phyloP scores from a whole-genome alignment of 2,797 vertebrate species.

The Microctenopoma lineatum region DNA sequence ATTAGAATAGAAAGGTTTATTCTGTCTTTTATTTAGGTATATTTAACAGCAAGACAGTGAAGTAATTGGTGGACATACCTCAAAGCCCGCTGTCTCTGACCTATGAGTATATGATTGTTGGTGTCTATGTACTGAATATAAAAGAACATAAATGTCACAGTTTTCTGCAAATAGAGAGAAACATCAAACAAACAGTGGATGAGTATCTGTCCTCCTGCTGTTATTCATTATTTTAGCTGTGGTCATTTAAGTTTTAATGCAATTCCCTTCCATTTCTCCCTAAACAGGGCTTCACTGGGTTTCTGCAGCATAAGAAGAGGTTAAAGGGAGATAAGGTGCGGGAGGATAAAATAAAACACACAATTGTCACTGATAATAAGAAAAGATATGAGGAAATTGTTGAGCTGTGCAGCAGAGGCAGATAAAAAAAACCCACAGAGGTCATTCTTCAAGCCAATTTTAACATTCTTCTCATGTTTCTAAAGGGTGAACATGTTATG shows the following conservation, averaged over 20 bases:
- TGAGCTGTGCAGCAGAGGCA: constrained; percentile 20
- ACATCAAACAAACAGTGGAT: constrained; percentile 26
- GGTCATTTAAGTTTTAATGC: constrained; percentile 32
- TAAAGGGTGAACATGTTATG: not conserved
- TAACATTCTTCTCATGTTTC: not conserved
- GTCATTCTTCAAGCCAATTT: not conserved
- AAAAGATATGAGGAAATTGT: constrained; percentile 32
- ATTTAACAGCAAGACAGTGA: not conserved
- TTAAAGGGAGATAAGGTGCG: constrained; percentile 32
- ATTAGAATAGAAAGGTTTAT: not conserved
- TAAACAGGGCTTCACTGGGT: constrained; percentile 11
- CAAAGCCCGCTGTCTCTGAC: constrained; percentile 4
- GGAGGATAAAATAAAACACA: constrained; percentile 36
- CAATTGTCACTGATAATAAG: constrained; percentile 44
- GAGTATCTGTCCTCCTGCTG: constrained; percentile 21
- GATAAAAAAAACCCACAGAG: constrained; percentile 13
- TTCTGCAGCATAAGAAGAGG: constrained; percentile 14
- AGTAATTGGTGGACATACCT: not conserved
- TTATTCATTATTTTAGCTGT: constrained; percentile 32
- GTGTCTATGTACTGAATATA: not conserved
- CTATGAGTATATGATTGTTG: not conserved
- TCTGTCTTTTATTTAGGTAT: not conserved
- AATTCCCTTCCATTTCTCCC: constrained; percentile 20
- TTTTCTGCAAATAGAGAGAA: not conserved
- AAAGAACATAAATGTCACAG: not conserved